Percentiles rank a stretch among this genome's conserved stretches.
Evolutionary conservation across 2,797 vertebrate species (phyloP).

Genomic region (Cygnus olor): DNA sequence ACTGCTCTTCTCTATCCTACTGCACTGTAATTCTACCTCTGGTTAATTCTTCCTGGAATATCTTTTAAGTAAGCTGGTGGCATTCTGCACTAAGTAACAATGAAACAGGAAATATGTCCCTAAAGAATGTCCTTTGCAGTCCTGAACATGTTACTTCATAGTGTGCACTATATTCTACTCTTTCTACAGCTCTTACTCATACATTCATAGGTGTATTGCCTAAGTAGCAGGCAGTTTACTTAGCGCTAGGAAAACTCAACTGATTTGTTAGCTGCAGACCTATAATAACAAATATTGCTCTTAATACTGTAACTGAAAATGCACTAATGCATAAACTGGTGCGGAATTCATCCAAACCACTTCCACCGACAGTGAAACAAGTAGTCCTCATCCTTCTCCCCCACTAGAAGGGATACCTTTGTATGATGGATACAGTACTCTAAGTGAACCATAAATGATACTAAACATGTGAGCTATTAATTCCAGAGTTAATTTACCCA

Average conservation of each 20-base stretch:
- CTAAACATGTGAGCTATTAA: not conserved
- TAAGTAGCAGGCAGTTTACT: no score
- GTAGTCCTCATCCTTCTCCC: not conserved
- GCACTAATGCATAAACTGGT: not conserved
- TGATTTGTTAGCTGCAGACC: not conserved
- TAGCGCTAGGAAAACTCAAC: not conserved
- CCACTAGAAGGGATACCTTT: not conserved
- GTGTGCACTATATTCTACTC: not conserved
- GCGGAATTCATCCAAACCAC: not conserved
- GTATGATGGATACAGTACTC: not conserved
- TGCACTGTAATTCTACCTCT: slow-evolving; percentile 23
- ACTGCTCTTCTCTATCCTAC: not conserved
- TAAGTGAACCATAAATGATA: not conserved
- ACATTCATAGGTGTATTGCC: not conserved
- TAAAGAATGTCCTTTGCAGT: not conserved
- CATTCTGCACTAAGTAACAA: not conserved
- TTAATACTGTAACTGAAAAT: not conserved
- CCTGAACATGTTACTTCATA: not conserved
- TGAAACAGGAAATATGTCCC: not conserved
- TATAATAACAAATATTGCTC: not conserved
- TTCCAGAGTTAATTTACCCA: not conserved
- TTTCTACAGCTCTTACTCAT: not conserved
- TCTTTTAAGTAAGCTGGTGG: not conserved
- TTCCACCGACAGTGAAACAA: not conserved
- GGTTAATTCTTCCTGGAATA: not conserved